Evolutionary conservation across 1,140 invertebrate species (phyloP).

Genomic region (Saccostrea glomerata): DNA sequence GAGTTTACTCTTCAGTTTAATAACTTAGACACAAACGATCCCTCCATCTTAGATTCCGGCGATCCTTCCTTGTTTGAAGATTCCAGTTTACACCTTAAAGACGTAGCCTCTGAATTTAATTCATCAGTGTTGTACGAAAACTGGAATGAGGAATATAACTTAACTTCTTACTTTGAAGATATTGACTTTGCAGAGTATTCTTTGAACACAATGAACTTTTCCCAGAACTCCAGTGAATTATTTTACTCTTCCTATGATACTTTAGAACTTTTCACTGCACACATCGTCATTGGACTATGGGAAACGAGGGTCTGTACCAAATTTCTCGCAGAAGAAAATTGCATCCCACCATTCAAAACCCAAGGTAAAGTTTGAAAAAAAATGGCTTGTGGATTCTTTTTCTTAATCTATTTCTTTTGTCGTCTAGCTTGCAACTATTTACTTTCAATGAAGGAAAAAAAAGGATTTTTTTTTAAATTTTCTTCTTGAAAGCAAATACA

Average conservation of each 20-base stretch:
- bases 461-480: no score
- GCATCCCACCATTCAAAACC: constrained; percentile 17
- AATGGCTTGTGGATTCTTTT: not conserved
- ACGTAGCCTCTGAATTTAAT: not conserved
- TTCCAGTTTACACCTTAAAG: not conserved
- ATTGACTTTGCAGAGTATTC: not conserved
- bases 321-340: constrained; percentile 6
- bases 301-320: constrained; percentile 6
- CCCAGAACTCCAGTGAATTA: not conserved
- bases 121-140: not conserved
- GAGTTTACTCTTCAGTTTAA: not conserved
- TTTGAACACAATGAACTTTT: not conserved
- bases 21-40: not conserved
- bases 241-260: not conserved
- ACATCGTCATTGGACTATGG: not conserved
- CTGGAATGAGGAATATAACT: not conserved
- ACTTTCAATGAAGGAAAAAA: no score
- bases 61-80: not conserved
- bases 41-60: not conserved
- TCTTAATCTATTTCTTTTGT: no score
- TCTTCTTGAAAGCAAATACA: no score
- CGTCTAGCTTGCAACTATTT: no score
- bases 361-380: constrained; percentile 5
- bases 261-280: not conserved
- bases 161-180: not conserved